Base-by-base conservation (phyloP, 2,797 vertebrate species). In the Phataginus tetradactyla region DNA sequence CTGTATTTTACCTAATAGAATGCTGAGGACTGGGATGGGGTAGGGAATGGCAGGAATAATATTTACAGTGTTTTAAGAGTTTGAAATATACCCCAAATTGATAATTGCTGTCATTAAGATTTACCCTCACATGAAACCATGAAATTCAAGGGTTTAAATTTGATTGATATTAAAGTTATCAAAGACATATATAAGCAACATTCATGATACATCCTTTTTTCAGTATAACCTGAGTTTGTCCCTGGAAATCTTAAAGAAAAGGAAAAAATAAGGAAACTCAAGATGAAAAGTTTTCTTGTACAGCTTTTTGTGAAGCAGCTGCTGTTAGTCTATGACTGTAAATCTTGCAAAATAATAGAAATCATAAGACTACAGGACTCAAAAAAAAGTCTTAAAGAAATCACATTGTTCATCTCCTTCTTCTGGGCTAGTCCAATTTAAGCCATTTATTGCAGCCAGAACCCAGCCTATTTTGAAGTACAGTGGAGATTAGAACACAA, bases 391-490 rank as follows among this genome's bases (percentile, higher is more conserved):
- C 81, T 92, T 77, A 27, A 23, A 63, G 53, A 75, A 81, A 17
- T 34, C 18, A 34, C 25, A 57, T 51, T 69, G 14, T 37, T 49
- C 63, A 49, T 34, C 21, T 63, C 45, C 23, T 39, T 83, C 39
- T 74, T 77, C 29, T 32, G 71, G 86, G 6, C 59, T 69, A 37
- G 92, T 90, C 69, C 75, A 86, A 69, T 64, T 79, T 64, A 74
- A 97, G 89, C 64, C 83, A 55, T 53, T 77, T 37, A 72, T 78
- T 49, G 55, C 55, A 91, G 74, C 74, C 89, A 96, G 81, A 96
- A 91, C 45, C 79, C 34, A 84, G 77, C 83, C 86, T 96, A 96
- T 91, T 98, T 93, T 90, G 97, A 96, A 96, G 79, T 68, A 79
- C n/a, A 21, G 75, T 79, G 79, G 91, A 80, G 61, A 87, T 21